phyloP scores from a whole-genome alignment of 2,888 invertebrate species.

The Oligia fasciuncula region DNA sequence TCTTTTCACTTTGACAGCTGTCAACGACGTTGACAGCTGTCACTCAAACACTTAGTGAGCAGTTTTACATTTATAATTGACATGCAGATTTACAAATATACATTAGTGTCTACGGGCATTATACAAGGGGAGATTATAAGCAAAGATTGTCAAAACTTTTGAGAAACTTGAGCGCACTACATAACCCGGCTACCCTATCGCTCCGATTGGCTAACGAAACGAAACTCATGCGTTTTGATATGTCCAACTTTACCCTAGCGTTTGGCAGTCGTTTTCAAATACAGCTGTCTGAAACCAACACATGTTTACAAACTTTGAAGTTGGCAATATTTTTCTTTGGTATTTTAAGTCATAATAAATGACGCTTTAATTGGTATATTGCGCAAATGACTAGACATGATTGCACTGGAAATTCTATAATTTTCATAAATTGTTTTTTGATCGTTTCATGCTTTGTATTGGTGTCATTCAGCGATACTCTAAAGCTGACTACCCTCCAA shows the following conservation, averaged over 20 bases:
- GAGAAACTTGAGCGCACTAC: constrained; percentile 67
- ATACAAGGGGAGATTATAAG: constrained; percentile 30
- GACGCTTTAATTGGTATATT: constrained; percentile 15
- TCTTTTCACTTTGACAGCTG: constrained; percentile 33
- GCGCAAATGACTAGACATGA: constrained; percentile 34
- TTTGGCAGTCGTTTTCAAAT: constrained; percentile 34
- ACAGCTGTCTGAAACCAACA: constrained; percentile 11
- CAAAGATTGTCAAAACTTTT: constrained; percentile 54
- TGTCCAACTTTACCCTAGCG: constrained; percentile 78
- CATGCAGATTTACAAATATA: constrained; percentile 50
- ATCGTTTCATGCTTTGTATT: not conserved
- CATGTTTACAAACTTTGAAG: not conserved
- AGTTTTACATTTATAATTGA: constrained; percentile 58
- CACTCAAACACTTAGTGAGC: constrained; percentile 33
- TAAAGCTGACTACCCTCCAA: constrained; percentile 28
- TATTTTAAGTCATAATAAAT: constrained; percentile 1
- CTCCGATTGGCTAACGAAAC: constrained; percentile 73
- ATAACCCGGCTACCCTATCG: constrained; percentile 82
- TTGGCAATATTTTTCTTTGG: constrained; percentile 39
- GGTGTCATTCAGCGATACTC: constrained; percentile 25
- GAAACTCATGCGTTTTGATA: constrained; percentile 75
- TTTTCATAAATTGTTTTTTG: not conserved
- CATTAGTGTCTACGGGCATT: constrained; percentile 32
- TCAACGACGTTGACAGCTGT: constrained; percentile 43
- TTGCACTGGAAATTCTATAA: not conserved